Percentiles rank a stretch among this genome's conserved stretches.
phyloP scores from a whole-genome alignment of 2,113 vertebrate genomes.

The Pseudois nayaur region DNA sequence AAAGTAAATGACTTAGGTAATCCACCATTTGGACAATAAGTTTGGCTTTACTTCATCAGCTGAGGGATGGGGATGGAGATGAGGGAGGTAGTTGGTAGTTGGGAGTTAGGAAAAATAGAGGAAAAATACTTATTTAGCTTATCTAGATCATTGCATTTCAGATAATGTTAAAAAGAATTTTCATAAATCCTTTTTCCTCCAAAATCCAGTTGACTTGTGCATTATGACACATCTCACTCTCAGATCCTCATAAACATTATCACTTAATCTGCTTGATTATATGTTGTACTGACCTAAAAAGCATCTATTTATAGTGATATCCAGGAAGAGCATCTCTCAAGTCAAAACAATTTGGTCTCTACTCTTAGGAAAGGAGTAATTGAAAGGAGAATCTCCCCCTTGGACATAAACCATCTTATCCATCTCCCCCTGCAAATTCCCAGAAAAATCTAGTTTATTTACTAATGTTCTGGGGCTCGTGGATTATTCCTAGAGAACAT shows the following conservation, averaged over 20 bases:
- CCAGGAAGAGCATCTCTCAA: neutral
- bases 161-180: neutral
- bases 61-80: neutral
- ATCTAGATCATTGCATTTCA: neutral
- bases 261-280: neutral
- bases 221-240: neutral
- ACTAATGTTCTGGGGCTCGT: neutral
- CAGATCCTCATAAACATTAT: neutral
- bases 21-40: neutral
- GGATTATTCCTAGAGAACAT: neutral
- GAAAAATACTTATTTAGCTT: neutral
- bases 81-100: neutral
- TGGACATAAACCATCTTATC: neutral
- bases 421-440: neutral
- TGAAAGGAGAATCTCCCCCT: neutral
- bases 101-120: neutral
- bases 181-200: neutral
- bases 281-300: neutral
- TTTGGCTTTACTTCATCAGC: neutral
- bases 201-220: neutral
- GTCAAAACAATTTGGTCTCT: neutral
- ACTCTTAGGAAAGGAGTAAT: neutral
- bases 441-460: constrained; percentile 3
- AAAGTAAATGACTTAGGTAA: neutral
- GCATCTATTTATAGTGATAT: neutral